Base-by-base conservation (phyloP, 2,888 invertebrate species). In the Plebejus melissa region DNA sequence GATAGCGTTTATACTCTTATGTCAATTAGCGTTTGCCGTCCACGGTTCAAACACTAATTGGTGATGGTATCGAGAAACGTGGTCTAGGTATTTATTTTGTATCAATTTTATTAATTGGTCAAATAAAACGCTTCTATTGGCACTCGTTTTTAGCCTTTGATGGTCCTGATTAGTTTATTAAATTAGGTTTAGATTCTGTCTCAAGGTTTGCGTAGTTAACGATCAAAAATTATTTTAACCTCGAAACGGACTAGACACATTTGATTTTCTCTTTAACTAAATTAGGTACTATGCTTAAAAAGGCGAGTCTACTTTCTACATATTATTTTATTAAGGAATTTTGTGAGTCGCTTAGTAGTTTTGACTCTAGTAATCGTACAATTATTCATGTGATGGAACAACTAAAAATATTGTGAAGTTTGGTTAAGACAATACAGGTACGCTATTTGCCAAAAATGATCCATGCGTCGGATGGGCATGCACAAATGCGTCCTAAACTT, bases 1-100 rank as follows among this genome's bases (percentile, higher is more conserved):
- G 32, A 65, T 65, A 65, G 65, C 32, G 65, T 32, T 65, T 65
- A 32, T 65, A 36, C 65, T 65, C 32, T 65, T 65, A 65, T 36
- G 65, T 65, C 65, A 65, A 65, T 65, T 65, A 65, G 36, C 13
- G 65, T 65, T 65, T 13, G 65, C 32, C 32, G 65, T 36, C 16
- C 13, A 13, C 65, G 13, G 65, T 65, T 65, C 65, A 65, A 32
- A 65, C 32, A 65, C 65, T 65, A 65, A 65, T 65, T 65, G 65
- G 65, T 13, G 32, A 65, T 65, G 28, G 32, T 65, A 65, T 65
- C 32, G 16, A 65, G 65, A 32, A 65, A 65, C 36, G 65, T 36
- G 65, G 32, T 36, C 32, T 36, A 65, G 60, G 65, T 65, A 36
- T 65, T 65, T 32, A 65, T 13, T 65, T 36, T 11, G 4, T 1